Evolutionary conservation across 2,888 invertebrate genomes (phyloP).

Genomic region (Ectemnius cavifrons): DNA sequence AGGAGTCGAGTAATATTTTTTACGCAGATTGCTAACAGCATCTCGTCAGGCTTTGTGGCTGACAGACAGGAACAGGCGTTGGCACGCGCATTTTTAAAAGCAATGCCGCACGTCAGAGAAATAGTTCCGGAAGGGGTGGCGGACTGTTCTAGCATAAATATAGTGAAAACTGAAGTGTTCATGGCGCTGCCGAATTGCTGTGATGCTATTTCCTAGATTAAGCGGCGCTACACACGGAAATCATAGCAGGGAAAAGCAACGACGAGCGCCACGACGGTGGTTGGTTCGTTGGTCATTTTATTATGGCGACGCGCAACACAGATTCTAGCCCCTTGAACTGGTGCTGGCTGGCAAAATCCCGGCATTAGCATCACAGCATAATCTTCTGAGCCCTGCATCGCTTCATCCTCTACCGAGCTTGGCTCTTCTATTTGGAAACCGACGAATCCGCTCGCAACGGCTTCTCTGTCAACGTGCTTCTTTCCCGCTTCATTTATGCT

Average conservation of each 20-base stretch:
- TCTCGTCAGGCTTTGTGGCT: no score
- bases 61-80: no score
- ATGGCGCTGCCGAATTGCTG: constrained; percentile 28
- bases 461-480: no score
- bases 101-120: no score
- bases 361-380: constrained; percentile 53
- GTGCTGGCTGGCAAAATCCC: constrained; percentile 45
- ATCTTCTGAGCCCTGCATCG: constrained; percentile 55
- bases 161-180: constrained; percentile 38
- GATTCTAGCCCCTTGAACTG: constrained; percentile 34
- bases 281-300: constrained; percentile 56
- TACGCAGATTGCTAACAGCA: no score
- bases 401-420: constrained; percentile 23
- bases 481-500: no score
- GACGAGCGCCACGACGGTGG: constrained; percentile 41
- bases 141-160: constrained; percentile 15
- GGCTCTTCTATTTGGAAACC: not conserved
- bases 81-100: no score
- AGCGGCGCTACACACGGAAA: constrained; percentile 32
- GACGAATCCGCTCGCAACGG: no score
- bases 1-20: no score
- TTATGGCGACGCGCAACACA: constrained; percentile 46
- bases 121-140: no score
- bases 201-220: constrained; percentile 45
- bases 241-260: not conserved